A percentile compares a stretch with the other conserved stretches of the same genome.
Evolutionary conservation across 64 coral and sea anemone species (phyloP).

Genomic region (Exaiptasia diaphana): DNA sequence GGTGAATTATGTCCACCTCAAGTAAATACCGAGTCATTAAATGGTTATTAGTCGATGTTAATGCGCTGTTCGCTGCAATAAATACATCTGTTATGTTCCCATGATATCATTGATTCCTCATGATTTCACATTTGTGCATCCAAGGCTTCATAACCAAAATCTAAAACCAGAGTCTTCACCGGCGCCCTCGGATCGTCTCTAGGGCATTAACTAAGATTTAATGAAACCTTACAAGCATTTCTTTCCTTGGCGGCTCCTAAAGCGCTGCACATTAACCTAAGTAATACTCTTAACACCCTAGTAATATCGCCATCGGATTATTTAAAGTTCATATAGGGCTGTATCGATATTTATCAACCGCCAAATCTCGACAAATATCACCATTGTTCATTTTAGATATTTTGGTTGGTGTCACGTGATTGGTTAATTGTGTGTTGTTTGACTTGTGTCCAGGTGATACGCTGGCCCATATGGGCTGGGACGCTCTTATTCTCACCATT

Average conservation of each 20-base stretch:
- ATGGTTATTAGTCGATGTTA: conserved; percentile 56
- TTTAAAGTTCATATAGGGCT: conserved; percentile 78
- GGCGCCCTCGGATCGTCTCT: background rate
- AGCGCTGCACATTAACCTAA: background rate
- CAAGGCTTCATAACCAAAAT: conserved; percentile 33
- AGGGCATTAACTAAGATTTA: background rate
- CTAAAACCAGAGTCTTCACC: no score
- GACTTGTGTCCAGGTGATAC: conserved; percentile 71
- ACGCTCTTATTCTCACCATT: conserved; percentile 73
- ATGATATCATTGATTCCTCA: conserved; percentile 68
- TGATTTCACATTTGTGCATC: conserved; percentile 76
- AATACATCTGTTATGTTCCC: conserved; percentile 58
- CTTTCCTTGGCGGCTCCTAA: background rate
- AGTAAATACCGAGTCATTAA: conserved; percentile 56
- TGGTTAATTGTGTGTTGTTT: conserved; percentile 80
- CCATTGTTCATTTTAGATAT: conserved; percentile 83
- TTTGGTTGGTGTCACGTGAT: conserved; percentile 80
- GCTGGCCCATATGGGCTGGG: conserved; percentile 52
- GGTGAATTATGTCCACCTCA: conserved; percentile 47
- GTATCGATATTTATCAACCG: conserved; percentile 80
- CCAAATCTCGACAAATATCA: conserved; percentile 83
- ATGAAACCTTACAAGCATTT: background rate
- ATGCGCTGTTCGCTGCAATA: conserved; percentile 37
- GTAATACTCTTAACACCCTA: conserved; percentile 25
- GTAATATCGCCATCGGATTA: conserved; percentile 54